These are phyloP conservation scores for Stenoptilia bipunctidactyla DNA, from an alignment of 2,888 invertebrate genomes.

Conservation along the genomic window DNA sequence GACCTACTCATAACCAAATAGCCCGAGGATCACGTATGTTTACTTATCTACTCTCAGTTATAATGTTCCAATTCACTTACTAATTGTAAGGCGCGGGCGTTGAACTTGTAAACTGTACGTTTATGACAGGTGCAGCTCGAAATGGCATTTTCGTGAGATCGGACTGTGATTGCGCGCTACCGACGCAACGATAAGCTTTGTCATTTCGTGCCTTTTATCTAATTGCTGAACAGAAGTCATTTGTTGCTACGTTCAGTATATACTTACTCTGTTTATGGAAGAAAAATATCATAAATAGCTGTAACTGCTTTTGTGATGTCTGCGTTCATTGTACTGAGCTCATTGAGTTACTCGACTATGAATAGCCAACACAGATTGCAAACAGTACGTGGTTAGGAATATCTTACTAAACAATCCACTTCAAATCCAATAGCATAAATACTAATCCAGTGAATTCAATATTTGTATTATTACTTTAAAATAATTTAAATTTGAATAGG, in stretches of 20 bases:
- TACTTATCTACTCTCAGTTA: constrained; percentile 54
- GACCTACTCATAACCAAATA: constrained; percentile 61
- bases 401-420: constrained; percentile 21
- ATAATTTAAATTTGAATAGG: too few relatives aligned
- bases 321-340: constrained; percentile 57
- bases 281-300: constrained; percentile 51
- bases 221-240: constrained; percentile 61
- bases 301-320: constrained; percentile 50
- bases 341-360: constrained; percentile 44
- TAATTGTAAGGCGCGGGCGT: constrained; percentile 42
- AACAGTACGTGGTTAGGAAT: constrained; percentile 38
- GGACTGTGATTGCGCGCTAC: constrained; percentile 50
- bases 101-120: constrained; percentile 30
- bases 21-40: constrained; percentile 63
- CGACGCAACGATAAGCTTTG: constrained; percentile 41
- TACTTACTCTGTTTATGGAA: constrained; percentile 48
- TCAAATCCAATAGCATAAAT: constrained; percentile 22
- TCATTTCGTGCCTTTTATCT: constrained; percentile 34
- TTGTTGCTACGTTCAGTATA: constrained; percentile 35
- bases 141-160: constrained; percentile 68
- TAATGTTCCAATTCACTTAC: constrained; percentile 34
- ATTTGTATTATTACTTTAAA: too few relatives aligned
- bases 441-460: too few relatives aligned
- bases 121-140: constrained; percentile 61
- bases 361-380: constrained; percentile 35